Base-by-base conservation (phyloP, 2,888 invertebrate species). In the Agrochola lota region DNA sequence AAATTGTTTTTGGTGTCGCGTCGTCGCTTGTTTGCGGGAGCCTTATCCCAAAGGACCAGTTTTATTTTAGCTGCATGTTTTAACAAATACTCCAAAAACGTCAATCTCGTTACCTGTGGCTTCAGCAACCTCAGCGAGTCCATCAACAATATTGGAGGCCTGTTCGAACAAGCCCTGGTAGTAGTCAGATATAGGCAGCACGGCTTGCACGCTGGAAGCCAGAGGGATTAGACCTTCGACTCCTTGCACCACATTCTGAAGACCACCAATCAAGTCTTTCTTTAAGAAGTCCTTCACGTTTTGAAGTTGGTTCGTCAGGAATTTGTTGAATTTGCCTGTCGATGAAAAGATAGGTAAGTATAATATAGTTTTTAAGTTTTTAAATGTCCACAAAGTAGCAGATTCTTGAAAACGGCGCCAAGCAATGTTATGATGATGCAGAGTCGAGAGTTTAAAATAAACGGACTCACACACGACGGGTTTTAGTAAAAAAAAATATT, bases 71-170 rank as follows among this genome's bases (percentile, higher is more conserved):
- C 57, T 17, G 5, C 3, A 43, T 8, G 5, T n/a, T 43, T 49
- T 9, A 2, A 12, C 6, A 26, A 64, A 55, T 57, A 40, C 23
- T 46, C 17, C 23, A 20, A 52, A 30, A 77, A 49, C 30, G 4
- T 30, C 17, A 0, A 49, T 20, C 8, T 35, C 4, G 23, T 90
- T 91, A 97, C 97, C 96, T 85, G 97, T 97, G 73, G 97, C 97
- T 93, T 98, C 97, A 12, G 97, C 96, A 20, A 98, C 96, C 91
- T 97, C 97, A 4, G 94, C 91, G 8, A 98, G 92, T 20, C 96
- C 97, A 83, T 97, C 97, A 1, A 95, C 87, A 2, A 92, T 90
- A 26, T 93, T 92, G 40, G 94, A 82, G 0, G 95, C 91, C 59
- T 91, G 92, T 40, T 95, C 93, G 73, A 96, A 94, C 26, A 95